Conservation (phyloP, 2,113 vertebrate species). For the Chloroceryle aenea region DNA sequence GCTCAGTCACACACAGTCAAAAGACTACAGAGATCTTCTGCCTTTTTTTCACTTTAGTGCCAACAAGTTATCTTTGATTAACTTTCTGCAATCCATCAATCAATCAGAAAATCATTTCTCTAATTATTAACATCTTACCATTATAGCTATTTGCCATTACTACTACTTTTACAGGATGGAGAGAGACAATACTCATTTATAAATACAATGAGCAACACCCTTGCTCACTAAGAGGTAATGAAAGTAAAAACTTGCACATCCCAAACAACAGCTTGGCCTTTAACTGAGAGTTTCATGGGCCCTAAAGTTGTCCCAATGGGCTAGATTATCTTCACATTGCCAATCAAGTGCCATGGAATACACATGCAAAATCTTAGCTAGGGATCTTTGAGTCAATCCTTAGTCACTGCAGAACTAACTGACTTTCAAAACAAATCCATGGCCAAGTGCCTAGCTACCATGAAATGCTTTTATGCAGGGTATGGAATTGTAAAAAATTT, state of each 20-base stretch:
- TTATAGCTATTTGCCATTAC: constrained; percentile 24
- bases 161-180: background rate
- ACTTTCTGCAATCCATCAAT: background rate
- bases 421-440: background rate
- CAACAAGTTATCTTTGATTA: background rate
- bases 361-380: background rate
- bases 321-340: background rate
- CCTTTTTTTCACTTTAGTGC: background rate
- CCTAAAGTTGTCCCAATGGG: background rate
- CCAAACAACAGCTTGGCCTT: background rate
- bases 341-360: background rate
- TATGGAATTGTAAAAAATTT: background rate
- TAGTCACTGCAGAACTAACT: background rate
- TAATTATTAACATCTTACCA: background rate
- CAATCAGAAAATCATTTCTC: background rate
- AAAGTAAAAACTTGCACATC: background rate
- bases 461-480: background rate
- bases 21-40: background rate
- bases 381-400: background rate
- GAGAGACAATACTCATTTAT: background rate
- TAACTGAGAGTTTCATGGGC: background rate
- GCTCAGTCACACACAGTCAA: background rate
- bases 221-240: background rate
- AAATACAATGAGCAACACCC: background rate
- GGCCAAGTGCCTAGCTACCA: background rate